A percentile compares a stretch with the other conserved stretches of the same genome.
Conservation (phyloP, 2,113 vertebrate genomes). For the Anser brachyrhynchus region DNA sequence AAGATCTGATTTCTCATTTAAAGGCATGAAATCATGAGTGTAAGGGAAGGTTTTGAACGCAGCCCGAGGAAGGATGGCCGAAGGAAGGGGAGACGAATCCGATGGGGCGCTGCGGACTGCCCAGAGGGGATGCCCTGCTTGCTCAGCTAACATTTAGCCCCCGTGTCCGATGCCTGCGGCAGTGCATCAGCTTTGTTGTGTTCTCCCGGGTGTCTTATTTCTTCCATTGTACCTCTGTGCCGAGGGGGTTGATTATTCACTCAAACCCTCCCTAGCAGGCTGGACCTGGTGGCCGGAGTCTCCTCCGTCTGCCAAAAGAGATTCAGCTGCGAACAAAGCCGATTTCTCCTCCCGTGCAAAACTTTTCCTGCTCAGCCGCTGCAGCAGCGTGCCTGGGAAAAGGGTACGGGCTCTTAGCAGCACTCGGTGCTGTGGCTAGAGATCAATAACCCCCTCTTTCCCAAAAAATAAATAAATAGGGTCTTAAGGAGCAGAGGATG, state of each 20-base stretch:
- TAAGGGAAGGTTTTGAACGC: neutral
- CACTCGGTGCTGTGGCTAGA: neutral
- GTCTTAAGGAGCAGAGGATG: neutral
- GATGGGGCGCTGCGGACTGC: neutral
- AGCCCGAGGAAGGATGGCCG: neutral
- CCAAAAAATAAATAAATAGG: neutral
- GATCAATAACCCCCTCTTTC: neutral
- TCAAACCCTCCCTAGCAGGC: neutral
- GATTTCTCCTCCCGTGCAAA: accelerated
- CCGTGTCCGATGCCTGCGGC: accelerated
- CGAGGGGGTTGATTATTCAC: neutral
- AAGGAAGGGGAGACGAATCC: neutral
- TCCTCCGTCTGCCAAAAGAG: neutral
- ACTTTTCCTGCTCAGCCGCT: neutral
- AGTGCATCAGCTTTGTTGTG: neutral
- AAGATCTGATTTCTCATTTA: conserved; percentile 60
- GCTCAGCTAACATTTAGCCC: neutral
- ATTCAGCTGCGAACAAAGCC: accelerated
- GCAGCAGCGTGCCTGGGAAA: neutral
- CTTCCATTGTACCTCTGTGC: neutral
- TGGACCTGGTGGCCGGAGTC: neutral
- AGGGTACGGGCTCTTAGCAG: neutral
- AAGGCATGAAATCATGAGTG: conserved; percentile 10
- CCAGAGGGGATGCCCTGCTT: neutral
- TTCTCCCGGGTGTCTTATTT: neutral